Evolutionary conservation across 2,888 invertebrate genomes (phyloP).

Genomic region (Acleris cristana): DNA sequence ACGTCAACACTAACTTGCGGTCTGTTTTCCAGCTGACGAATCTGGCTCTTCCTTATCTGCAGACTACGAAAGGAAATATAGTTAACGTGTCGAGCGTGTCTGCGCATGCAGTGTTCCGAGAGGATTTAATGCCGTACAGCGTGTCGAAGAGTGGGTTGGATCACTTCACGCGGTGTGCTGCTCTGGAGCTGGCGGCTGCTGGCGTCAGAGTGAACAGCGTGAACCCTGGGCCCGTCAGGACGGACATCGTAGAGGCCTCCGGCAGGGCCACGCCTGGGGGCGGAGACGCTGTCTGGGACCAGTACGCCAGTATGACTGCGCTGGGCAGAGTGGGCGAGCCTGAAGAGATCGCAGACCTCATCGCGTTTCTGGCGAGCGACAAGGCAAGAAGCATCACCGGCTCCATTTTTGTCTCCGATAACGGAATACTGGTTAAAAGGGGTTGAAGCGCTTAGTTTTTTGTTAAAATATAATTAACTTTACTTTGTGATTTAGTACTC

Average conservation of each 20-base stretch:
- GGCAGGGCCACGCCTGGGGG: conserved; percentile 42
- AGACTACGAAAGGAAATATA: conserved; percentile 54
- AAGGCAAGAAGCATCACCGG: background rate
- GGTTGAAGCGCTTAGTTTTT: too few relatives aligned
- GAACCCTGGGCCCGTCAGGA: conserved; percentile 87
- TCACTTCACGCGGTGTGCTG: conserved; percentile 88
- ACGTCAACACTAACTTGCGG: conserved; percentile 53
- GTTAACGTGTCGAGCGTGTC: conserved; percentile 56
- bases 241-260: conserved; percentile 41
- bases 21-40: conserved; percentile 48
- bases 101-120: conserved; percentile 35
- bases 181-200: conserved; percentile 84
- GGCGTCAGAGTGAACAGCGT: conserved; percentile 62
- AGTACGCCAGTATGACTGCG: conserved; percentile 38
- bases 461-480: too few relatives aligned
- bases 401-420: background rate
- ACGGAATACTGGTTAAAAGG: background rate
- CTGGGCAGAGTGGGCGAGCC: conserved; percentile 48
- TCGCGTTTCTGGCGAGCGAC: background rate
- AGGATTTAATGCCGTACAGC: conserved; percentile 70
- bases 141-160: conserved; percentile 90
- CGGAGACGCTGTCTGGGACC: conserved; percentile 71
- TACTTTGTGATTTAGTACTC: too few relatives aligned
- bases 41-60: conserved; percentile 50
- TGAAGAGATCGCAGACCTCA: conserved; percentile 43